Percentiles rank a stretch among this genome's conserved stretches.
phyloP scores from a whole-genome alignment of 1,140 invertebrate species.

The Drosophila burlai region DNA sequence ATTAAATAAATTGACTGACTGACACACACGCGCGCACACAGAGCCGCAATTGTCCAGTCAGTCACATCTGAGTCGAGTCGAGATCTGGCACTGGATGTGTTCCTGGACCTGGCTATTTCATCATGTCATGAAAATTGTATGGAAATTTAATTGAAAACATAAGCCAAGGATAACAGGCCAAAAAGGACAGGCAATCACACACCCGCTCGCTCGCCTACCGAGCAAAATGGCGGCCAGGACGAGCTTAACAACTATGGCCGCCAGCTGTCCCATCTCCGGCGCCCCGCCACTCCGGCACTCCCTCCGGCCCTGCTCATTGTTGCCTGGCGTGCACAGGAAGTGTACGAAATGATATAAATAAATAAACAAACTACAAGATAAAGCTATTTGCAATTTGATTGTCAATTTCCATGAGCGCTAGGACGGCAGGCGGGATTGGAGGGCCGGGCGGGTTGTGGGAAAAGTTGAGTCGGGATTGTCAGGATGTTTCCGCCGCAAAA shows the following conservation, averaged over 20 bases:
- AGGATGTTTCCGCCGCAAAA: conserved; percentile 71
- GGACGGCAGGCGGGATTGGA: conserved; percentile 1
- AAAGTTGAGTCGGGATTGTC: conserved; percentile 51
- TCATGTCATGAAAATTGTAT: conserved; percentile 85
- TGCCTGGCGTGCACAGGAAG: conserved; percentile 70
- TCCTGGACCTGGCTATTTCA: conserved; percentile 75
- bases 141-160: conserved; percentile 85
- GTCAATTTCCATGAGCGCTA: conserved; percentile 76
- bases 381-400: conserved; percentile 84
- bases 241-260: conserved; percentile 70
- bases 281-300: conserved; percentile 9
- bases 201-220: conserved; percentile 44
- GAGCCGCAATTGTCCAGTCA: conserved; percentile 37
- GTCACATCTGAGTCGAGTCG: conserved; percentile 40
- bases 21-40: conserved; percentile 56
- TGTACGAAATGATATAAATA: conserved; percentile 83
- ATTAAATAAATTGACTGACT: conserved; percentile 84
- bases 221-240: conserved; percentile 49
- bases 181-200: conserved; percentile 77
- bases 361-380: conserved; percentile 83
- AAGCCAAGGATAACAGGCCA: conserved; percentile 83
- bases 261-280: conserved; percentile 33
- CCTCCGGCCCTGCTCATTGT: conserved; percentile 46
- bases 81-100: conserved; percentile 37
- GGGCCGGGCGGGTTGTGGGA: background rate